Percentiles rank a stretch among this genome's conserved stretches.
Conservation (phyloP, 2,113 vertebrate species). For the Microtus pennsylvanicus region DNA sequence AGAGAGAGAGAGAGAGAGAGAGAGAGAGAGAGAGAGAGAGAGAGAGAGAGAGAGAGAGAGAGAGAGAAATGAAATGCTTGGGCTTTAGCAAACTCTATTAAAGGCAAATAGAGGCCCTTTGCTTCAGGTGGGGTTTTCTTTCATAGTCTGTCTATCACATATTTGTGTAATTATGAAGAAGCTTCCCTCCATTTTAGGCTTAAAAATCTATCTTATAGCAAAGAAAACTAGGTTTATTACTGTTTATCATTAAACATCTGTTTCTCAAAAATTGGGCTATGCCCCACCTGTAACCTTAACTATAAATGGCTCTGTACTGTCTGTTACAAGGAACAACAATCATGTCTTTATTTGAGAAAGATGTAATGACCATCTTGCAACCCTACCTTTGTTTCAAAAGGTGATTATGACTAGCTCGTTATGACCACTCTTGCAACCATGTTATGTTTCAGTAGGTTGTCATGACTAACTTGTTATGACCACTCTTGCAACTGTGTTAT, state of each 20-base stretch:
- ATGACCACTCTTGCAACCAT: too few species aligned
- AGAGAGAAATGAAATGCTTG: neutral
- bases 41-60: too few species aligned
- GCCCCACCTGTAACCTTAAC: neutral
- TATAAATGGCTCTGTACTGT: neutral
- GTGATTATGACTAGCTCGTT: too few species aligned
- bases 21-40: neutral
- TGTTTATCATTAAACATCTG: neutral
- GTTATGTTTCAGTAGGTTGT: too few species aligned
- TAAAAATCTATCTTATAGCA: neutral
- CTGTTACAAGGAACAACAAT: neutral
- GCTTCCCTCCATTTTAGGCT: neutral
- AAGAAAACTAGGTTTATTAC: neutral
- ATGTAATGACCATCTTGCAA: neutral
- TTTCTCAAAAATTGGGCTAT: neutral
- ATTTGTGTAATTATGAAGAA: neutral
- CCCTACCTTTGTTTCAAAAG: neutral
- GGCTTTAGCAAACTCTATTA: neutral
- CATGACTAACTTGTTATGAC: too few species aligned
- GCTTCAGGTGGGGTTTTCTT: neutral
- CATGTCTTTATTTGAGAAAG: neutral
- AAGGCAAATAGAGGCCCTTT: neutral
- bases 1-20: too few species aligned
- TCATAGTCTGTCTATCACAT: neutral
- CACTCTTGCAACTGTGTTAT: neutral